Evolutionary conservation across 1,140 invertebrate species (phyloP).

Genomic region (Bactericera cockerelli): DNA sequence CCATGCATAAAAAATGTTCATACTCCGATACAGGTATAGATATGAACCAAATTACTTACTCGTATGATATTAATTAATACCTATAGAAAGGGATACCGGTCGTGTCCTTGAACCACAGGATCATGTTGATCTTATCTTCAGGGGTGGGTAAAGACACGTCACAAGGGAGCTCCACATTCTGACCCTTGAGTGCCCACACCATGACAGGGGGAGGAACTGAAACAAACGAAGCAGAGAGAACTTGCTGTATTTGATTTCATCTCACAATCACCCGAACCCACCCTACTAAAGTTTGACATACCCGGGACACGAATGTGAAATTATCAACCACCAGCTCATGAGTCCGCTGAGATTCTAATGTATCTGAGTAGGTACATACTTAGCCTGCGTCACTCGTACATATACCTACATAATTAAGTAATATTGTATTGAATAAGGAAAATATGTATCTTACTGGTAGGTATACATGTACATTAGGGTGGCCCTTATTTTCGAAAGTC

Average conservation of each 20-base stretch:
- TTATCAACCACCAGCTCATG: background rate
- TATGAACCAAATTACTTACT: too few species aligned
- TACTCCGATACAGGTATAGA: too few species aligned
- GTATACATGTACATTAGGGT: too few species aligned
- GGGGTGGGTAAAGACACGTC: conserved; percentile 37
- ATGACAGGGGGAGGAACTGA: conserved; percentile 17
- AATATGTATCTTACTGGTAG: too few species aligned
- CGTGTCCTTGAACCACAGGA: conserved; percentile 55
- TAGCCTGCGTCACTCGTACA: background rate
- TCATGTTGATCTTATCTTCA: conserved; percentile 46
- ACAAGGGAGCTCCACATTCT: conserved; percentile 40
- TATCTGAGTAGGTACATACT: background rate
- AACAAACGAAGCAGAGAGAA: conserved; percentile 12
- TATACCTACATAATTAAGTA: too few species aligned
- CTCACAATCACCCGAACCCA: too few species aligned
- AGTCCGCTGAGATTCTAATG: background rate
- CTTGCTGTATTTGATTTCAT: too few species aligned
- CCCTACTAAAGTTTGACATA: background rate
- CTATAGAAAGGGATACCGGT: conserved; percentile 37
- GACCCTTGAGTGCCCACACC: conserved; percentile 20
- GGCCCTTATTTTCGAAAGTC: too few species aligned
- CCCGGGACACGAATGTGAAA: background rate
- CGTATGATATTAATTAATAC: too few species aligned
- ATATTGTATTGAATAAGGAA: too few species aligned
- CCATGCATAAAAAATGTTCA: too few species aligned